Evolutionary conservation across 2,797 vertebrate genomes (phyloP).

Genomic region (Coluber constrictor): DNA sequence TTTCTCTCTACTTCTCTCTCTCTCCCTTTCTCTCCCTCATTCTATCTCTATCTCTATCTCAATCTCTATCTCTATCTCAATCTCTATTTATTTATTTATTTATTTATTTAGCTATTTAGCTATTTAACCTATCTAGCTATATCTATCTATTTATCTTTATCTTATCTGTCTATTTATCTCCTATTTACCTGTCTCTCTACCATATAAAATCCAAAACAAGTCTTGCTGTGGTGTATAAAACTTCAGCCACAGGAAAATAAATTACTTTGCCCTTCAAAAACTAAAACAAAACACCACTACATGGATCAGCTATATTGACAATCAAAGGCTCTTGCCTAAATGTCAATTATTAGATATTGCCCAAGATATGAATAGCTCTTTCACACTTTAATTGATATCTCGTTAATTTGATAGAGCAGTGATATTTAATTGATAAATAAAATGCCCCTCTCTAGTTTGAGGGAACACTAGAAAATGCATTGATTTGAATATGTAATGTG

Average conservation of each 20-base stretch:
- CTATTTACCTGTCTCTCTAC: neutral
- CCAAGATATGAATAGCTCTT: conserved; percentile 21
- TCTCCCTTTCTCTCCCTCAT: no score
- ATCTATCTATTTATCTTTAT: neutral
- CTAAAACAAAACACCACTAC: neutral
- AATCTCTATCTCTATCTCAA: no score
- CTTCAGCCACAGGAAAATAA: neutral
- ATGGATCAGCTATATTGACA: neutral
- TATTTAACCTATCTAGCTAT: neutral
- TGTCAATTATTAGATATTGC: neutral
- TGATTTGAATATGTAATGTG: conserved; percentile 48
- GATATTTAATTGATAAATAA: conserved; percentile 27
- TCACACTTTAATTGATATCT: conserved; percentile 30
- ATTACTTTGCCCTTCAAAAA: neutral
- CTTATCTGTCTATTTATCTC: neutral
- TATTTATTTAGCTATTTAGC: neutral
- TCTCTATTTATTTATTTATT: no score
- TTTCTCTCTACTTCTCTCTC: no score
- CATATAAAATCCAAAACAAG: neutral
- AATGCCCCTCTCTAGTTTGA: conserved; percentile 30
- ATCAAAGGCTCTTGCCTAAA: neutral
- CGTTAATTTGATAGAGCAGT: conserved; percentile 16
- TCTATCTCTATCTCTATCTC: no score
- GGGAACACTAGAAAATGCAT: conserved; percentile 28
- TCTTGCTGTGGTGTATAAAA: neutral